These are phyloP conservation scores for Sciurus vulgaris DNA, from an alignment of 2,797 vertebrate genomes.

Conservation along the genomic window DNA sequence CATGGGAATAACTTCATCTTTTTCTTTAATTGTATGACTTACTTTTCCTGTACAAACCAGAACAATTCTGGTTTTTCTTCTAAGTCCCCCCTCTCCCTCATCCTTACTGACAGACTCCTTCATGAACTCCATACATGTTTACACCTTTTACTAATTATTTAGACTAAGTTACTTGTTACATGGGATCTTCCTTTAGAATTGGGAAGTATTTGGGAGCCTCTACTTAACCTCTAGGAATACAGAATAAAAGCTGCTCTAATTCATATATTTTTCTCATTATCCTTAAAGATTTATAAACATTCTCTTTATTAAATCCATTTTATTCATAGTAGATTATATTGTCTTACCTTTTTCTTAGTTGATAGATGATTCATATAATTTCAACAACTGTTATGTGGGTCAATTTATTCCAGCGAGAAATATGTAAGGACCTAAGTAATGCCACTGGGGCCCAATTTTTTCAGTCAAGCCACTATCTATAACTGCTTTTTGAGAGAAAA, in stretches of 20 bases:
- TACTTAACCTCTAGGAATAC: not conserved
- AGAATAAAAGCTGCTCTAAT: not conserved
- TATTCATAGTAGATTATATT: not conserved
- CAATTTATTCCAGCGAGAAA: not conserved
- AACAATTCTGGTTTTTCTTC: not conserved
- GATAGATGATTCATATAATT: not conserved
- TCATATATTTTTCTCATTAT: not conserved
- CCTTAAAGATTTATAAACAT: not conserved
- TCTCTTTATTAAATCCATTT: not conserved
- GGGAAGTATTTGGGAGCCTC: not conserved
- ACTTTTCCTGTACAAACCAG: slow-evolving; percentile 1
- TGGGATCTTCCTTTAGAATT: not conserved
- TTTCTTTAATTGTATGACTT: not conserved
- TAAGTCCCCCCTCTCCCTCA: not conserved
- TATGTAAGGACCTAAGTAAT: not conserved
- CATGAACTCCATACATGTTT: not conserved
- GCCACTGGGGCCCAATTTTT: not conserved
- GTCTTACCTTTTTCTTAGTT: not conserved
- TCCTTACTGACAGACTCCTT: not conserved
- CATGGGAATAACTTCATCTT: not conserved
- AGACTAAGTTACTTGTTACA: not conserved
- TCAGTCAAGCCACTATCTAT: not conserved
- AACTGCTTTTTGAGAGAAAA: not conserved
- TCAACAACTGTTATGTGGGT: not conserved
- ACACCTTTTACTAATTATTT: not conserved